Evolutionary conservation across 2,113 vertebrate genomes (phyloP), one percentile per base, ranked within the genome.

Genomic region (Ceyx margarethae): DNA sequence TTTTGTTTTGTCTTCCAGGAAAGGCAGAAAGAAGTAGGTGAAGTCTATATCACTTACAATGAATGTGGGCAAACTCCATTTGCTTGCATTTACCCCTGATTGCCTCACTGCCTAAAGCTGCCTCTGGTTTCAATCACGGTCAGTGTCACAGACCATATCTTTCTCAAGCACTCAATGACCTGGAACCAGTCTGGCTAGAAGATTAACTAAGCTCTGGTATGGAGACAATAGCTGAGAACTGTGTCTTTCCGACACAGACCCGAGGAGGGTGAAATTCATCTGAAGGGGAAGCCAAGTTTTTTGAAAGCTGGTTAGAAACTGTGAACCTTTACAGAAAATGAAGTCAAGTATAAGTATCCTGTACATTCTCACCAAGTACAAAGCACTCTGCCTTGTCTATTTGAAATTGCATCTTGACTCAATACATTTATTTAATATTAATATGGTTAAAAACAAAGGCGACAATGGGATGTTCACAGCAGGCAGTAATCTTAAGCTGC

Each of bases 201-300:
- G 93, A 93, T 91, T 95, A 94, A 91, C 93, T 92, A 79, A 91
- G n/a, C 46, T 72, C 35, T 85, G 43, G 7, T 68, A 16, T 62
- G 76, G 56, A 93, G 68, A 79, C 71, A 81, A 54, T 67, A 62
- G 51, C 54, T 56, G 81, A 90, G 84, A 89, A 76, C 56, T 66
- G 18, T 78, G 56, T 53, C 25, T 87, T 57, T 90, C 80, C 1
- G 2, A 18, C 48, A 81, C 40, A 68, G 40, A 75, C 7, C 19
- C 0, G 1, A 10, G 1, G 31, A 89, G 19, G 9, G 25, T 48
- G 54, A 91, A 90, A 94, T 42, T 65, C 53, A 37, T 33, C 45
- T 65, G 33, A 81, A 46, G 23, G 28, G 5, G 6, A 75, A 72
- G 10, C 1, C 64, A 83, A 80, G 28, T 1, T 54, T 81, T 94